Percentiles rank a stretch among this genome's conserved stretches.
phyloP scores from a whole-genome alignment of 92 coral and sea anemone species.

The Epizoanthus rinbou region DNA sequence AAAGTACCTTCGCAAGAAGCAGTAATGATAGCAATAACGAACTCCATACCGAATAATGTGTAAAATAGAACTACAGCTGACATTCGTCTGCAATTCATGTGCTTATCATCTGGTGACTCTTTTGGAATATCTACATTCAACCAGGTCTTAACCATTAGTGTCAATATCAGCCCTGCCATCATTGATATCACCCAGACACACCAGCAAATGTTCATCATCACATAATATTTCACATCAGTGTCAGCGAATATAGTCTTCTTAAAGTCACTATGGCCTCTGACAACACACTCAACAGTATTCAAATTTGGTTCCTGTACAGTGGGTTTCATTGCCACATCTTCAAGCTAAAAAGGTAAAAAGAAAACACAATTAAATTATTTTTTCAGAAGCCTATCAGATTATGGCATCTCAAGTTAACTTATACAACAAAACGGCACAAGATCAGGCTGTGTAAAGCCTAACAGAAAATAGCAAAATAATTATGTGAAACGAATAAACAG shows the following conservation, averaged over 20 bases:
- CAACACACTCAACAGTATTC: slow-evolving; percentile 38
- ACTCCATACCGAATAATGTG: neutral
- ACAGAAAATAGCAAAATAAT: too few species aligned
- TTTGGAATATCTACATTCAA: neutral
- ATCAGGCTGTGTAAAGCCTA: too few species aligned
- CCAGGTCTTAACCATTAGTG: slow-evolving; percentile 19
- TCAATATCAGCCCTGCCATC: neutral
- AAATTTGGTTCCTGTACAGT: neutral
- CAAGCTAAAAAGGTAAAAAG: slow-evolving; percentile 5
- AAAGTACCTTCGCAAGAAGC: neutral
- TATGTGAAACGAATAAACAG: too few species aligned
- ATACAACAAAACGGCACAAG: too few species aligned
- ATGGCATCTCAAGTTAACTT: too few species aligned
- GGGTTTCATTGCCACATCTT: slow-evolving; percentile 33
- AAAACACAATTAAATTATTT: too few species aligned
- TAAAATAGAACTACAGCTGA: neutral
- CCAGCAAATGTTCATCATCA: slow-evolving; percentile 40
- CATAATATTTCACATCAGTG: slow-evolving; percentile 15
- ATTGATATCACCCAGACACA: slow-evolving; percentile 9
- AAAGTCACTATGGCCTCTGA: slow-evolving; percentile 21
- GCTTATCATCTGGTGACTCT: neutral
- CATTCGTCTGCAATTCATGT: neutral
- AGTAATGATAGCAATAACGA: neutral
- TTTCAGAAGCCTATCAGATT: too few species aligned
- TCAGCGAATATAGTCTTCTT: slow-evolving; percentile 5